Base-by-base conservation (phyloP, 2,113 vertebrate genomes). In the Scortum barcoo region DNA sequence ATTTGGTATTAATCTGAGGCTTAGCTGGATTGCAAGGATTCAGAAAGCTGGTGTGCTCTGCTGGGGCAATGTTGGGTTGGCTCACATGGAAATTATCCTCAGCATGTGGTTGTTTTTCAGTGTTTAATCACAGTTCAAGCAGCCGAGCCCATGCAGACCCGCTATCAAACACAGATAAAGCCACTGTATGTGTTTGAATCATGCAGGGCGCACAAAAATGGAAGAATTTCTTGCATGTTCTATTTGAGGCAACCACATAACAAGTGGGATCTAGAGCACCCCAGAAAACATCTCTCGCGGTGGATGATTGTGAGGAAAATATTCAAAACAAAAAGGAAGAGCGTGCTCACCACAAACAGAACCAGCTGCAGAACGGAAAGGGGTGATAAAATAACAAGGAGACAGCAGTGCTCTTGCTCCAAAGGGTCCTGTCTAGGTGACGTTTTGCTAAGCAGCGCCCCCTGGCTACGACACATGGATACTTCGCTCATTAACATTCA, bases 1-100 rank as follows among this genome's bases (percentile, higher is more conserved):
- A 54, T 80, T 51, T 71, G 33, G 44, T 72, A 81, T 79, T 82
- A 80, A 82, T 76, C 66, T 57, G 70, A 76, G 58, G 87, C 33
- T 90, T 80, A 80, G 80, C 58, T 50, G 80, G 69, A 30, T 26
- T n/a, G 22, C 22, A 16, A 57, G 40, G 65, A 86, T 80, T 80
- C 24, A 38, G 20, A 56, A 46, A 53, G 40, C 40, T 54, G 44
- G 61, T 51, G 22, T 40, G 76, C 63, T 46, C 10, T 30, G 28
- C 28, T 46, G 51, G 83, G 72, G 68, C 38, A 33, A 20, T 3
- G 74, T 44, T 71, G 58, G 62, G 22, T 70, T 53, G 66, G 48
- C 30, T 76, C 57, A 76, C 26, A 28, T 20, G 68, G 40, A 69
- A 85, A 74, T 73, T 7, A 79, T 56, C 68, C 54, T 66, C 71